Evolutionary conservation across 1,140 invertebrate species (phyloP), one percentile per base, ranked within the genome.

Genomic region (Drosophila sturtevanti): DNA sequence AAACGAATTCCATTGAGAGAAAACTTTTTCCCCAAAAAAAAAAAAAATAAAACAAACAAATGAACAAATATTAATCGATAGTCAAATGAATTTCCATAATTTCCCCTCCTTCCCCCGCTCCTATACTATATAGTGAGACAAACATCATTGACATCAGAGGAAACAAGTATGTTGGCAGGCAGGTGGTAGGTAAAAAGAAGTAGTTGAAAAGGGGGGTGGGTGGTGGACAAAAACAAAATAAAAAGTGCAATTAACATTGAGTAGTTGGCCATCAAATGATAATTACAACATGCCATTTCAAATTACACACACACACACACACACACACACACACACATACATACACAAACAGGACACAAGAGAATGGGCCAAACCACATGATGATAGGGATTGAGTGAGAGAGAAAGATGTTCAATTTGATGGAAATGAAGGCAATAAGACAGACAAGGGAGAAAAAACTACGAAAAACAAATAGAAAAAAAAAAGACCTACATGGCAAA

Each of bases 51-150:
- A 3, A 12, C 11, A 14, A 41, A 38, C 37, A 14, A n/a, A n/a
- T n/a, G 14, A 44, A 44, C 41, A 44, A 44, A 44, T 55, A 22
- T 21, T 38, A 72, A 72, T 77, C 70, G 65, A 73, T 77, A 65
- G 48, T 38, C 48, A 73, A 68, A 73, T 62, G 68, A 55, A 60
- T 72, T 63, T 63, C 64, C 21, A 60, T 37, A 10, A 60, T 37
- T 21, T 59, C 18, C 18, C 12, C 16, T 10, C 34, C 37, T 35
- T 22, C 16, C 3, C 34, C 37, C 37, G 24, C n/a, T n/a, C 6
- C 7, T 31, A 6, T 7, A 4, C 27, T 6, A 31, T 31, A 31
- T 31, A 7, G 6, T 6, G 27, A 31, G 27, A 31, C 27, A 7
- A 31, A 31, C 27, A 31, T 60, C 41, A 48, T 16, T 21, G 41